Base-by-base conservation (phyloP, 2,113 vertebrate species). In the Sylvia atricapilla region DNA sequence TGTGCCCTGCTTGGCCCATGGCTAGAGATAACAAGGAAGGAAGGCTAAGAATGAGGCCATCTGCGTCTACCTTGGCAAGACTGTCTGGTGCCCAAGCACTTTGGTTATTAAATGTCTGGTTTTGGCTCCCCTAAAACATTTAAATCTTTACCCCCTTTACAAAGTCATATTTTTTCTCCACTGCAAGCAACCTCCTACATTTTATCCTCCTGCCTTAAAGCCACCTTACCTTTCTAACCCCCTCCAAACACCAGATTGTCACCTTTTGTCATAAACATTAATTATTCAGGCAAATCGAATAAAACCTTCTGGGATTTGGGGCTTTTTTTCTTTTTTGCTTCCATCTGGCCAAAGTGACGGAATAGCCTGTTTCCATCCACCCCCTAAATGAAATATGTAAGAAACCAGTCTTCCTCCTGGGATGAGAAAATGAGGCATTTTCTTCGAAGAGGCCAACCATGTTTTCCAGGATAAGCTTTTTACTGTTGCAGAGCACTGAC, bases 1-100 rank as follows among this genome's bases (percentile, higher is more conserved):
- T 3, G 3, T 1, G 0, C 6, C 53, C 25, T 81, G 30, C 28
- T 39, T 43, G 27, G 47, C 22, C 20, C 23, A 3, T 60, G 8
- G 24, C 37, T 79, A 52, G 24, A 75, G 16, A 58, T 7, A 59
- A 15, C 39, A 64, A 33, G 43, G 17, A 68, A 59, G 17, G 19
- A 87, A 76, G 33, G 10, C 21, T 53, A 2, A 8, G 5, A 83
- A 53, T 49, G 21, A 75, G 15, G 14, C 7, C n/a, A 68, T 37
- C 56, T 62, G 15, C 44, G 37, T 14, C 56, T 59, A 35, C 28
- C 11, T 83, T 4, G 4, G 22, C 37, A 83, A 53, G 33, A 49
- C 21, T 91, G n/a, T 7, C 64, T 35, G 16, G 6, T 78, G 76
- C 18, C 10, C 3, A 9, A 89, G 14, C 11, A 59, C 7, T 59